phyloP scores from a whole-genome alignment of 2,797 vertebrate species.

The Fratercula arctica region DNA sequence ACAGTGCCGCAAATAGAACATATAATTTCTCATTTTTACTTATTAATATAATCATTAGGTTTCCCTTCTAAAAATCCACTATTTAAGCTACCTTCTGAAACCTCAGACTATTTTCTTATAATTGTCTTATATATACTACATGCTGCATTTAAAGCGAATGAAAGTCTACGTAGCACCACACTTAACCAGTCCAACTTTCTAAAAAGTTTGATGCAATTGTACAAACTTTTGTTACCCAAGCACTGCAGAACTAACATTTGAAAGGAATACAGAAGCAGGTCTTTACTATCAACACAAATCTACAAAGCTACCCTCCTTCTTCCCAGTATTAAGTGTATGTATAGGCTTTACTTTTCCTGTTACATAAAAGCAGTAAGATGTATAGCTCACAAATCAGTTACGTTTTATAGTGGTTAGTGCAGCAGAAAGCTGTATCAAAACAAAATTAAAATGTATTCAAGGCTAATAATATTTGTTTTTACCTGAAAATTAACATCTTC shows the following conservation, averaged over 20 bases:
- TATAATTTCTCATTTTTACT: background rate
- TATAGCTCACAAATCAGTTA: background rate
- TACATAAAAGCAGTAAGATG: background rate
- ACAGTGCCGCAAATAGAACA: background rate
- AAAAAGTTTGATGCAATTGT: background rate
- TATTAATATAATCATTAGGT: background rate
- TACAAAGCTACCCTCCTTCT: background rate
- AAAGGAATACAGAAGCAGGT: background rate
- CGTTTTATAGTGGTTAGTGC: background rate
- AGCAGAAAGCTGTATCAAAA: background rate
- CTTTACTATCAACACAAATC: background rate
- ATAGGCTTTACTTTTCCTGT: background rate
- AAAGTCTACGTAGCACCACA: background rate
- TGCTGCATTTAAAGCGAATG: background rate
- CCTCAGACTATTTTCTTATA: background rate
- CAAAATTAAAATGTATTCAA: background rate
- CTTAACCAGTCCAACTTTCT: background rate
- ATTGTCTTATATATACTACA: background rate
- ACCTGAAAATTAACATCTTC: conserved; percentile 99
- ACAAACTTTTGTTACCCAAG: background rate
- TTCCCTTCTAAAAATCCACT: background rate
- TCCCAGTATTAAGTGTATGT: background rate
- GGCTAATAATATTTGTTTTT: conserved; percentile 56
- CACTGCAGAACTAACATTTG: background rate
- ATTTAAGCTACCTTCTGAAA: background rate